Conservation (phyloP, 1,140 invertebrate species). For the Drosophila ohnishii region DNA sequence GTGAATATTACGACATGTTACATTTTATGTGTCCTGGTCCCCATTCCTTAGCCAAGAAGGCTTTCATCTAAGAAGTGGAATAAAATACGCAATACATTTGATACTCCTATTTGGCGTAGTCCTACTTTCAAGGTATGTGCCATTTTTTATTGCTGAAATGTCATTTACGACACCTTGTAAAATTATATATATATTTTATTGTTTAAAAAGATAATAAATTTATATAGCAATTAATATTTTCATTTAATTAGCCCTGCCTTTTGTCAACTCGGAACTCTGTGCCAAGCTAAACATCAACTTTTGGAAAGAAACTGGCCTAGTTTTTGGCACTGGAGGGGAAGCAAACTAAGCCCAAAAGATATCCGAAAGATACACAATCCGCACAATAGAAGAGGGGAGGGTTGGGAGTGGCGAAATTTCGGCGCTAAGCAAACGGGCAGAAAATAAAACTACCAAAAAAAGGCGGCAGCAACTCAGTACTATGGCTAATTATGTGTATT, state of each 20-base stretch:
- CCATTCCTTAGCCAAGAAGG: neutral
- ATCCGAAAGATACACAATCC: constrained; percentile 41
- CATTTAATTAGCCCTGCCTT: constrained; percentile 63
- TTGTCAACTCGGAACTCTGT: constrained; percentile 12
- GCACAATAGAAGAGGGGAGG: neutral
- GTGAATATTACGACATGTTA: constrained; percentile 73
- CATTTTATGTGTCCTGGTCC: constrained; percentile 59
- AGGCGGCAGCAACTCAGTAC: constrained; percentile 23
- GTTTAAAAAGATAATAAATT: neutral
- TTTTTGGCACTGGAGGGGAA: constrained; percentile 35
- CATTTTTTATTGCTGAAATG: neutral
- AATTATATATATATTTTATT: neutral
- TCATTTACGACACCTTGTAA: neutral
- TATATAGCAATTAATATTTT: constrained; percentile 59
- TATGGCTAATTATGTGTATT: constrained; percentile 80
- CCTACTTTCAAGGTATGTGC: neutral
- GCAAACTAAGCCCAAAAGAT: constrained; percentile 28
- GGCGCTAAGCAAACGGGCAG: constrained; percentile 49
- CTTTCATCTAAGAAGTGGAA: constrained; percentile 8
- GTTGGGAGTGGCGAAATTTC: constrained; percentile 12
- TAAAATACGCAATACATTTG: constrained; percentile 6
- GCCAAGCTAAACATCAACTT: constrained; percentile 57
- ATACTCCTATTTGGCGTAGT: neutral
- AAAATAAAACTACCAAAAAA: constrained; percentile 26
- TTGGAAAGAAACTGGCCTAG: constrained; percentile 55